Evolutionary conservation across 2,888 invertebrate genomes (phyloP).

Genomic region (Pyrocoelia pectoralis): DNA sequence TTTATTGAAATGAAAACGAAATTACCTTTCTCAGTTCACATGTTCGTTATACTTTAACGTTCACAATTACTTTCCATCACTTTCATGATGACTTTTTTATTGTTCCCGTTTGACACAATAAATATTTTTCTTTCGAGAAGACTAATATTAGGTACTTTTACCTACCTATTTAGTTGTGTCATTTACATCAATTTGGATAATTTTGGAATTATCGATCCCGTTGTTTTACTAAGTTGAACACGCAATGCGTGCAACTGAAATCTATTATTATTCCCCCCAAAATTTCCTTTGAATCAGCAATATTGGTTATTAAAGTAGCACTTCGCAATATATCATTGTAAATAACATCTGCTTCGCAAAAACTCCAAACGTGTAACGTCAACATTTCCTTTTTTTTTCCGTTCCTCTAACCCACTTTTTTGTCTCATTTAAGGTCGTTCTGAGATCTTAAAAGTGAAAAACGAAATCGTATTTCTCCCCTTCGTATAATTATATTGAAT

Average conservation of each 20-base stretch:
- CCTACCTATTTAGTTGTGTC: too few relatives aligned
- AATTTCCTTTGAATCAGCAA: constrained; percentile 21
- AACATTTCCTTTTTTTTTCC: not conserved
- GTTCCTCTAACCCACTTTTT: not conserved
- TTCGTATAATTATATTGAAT: not conserved
- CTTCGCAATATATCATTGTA: constrained; percentile 1
- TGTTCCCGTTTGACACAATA: too few relatives aligned
- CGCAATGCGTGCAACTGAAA: constrained; percentile 21
- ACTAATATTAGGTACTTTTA: too few relatives aligned
- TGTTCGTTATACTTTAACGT: too few relatives aligned
- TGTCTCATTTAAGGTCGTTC: not conserved
- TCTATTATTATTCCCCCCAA: constrained; percentile 14
- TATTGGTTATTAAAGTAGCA: constrained; percentile 20
- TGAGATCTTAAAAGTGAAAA: not conserved
- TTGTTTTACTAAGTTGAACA: constrained; percentile 11
- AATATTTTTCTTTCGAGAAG: too few relatives aligned
- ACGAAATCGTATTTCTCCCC: not conserved
- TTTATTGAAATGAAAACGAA: too few relatives aligned
- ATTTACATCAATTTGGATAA: not conserved
- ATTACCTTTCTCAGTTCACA: too few relatives aligned
- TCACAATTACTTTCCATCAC: too few relatives aligned
- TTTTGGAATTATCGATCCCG: not conserved
- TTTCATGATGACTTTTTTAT: too few relatives aligned
- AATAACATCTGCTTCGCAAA: not conserved
- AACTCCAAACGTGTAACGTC: not conserved